These are phyloP conservation scores for Canis aureus DNA, from an alignment of 2,113 vertebrate species.

Conservation along the genomic window DNA sequence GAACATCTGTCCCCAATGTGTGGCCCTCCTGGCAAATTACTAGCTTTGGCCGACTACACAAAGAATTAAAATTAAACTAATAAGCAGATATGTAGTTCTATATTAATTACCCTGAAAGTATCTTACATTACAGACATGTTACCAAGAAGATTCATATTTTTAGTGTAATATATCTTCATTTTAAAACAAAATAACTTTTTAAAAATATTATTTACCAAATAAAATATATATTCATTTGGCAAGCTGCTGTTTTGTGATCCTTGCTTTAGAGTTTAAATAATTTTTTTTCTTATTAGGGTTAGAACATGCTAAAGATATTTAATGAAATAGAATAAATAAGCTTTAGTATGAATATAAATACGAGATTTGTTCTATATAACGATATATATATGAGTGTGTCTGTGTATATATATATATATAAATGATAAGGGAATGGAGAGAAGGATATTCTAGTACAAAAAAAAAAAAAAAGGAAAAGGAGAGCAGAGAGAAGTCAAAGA, in stretches of 20 bases:
- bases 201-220: not conserved
- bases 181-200: slow-evolving; percentile 22
- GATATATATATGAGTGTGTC: not conserved
- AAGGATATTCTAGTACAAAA: not conserved
- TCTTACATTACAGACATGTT: not conserved
- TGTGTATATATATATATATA: not conserved
- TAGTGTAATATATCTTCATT: not conserved
- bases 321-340: not conserved
- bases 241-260: not conserved
- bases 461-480: not conserved
- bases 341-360: not conserved
- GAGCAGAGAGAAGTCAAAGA: not conserved
- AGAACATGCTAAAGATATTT: not conserved
- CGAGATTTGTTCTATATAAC: not conserved
- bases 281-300: not conserved
- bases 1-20: not conserved
- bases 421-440: not conserved
- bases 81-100: not conserved
- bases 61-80: slow-evolving; percentile 2
- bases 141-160: not conserved
- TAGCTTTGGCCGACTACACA: not conserved
- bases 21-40: not conserved
- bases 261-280: not conserved
- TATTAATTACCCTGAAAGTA: not conserved
- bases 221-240: not conserved